These are phyloP conservation scores for Limnephilus marmoratus DNA, from an alignment of 2,888 invertebrate species.

Conservation along the genomic window DNA sequence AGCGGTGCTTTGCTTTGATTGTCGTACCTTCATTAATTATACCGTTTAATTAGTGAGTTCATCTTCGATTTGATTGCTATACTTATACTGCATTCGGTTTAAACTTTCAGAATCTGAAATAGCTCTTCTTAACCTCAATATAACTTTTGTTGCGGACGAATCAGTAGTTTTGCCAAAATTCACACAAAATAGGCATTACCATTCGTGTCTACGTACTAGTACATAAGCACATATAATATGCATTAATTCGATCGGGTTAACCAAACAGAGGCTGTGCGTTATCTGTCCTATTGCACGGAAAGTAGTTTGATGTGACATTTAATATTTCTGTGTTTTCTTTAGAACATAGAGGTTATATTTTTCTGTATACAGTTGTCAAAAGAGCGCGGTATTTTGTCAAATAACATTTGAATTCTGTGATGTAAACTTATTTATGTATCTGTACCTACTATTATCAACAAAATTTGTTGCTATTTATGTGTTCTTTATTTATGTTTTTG, in stretches of 20 bases:
- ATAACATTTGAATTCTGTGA: constrained; percentile 15
- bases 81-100: constrained; percentile 41
- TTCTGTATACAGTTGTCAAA: constrained; percentile 61
- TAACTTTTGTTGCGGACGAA: constrained; percentile 69
- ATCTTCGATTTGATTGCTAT: constrained; percentile 67
- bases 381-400: constrained; percentile 37
- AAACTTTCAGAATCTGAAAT: constrained; percentile 26
- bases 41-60: constrained; percentile 76
- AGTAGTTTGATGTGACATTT: constrained; percentile 56
- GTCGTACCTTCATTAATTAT: constrained; percentile 78
- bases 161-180: constrained; percentile 75
- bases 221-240: constrained; percentile 59
- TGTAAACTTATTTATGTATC: not conserved
- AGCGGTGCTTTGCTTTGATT: constrained; percentile 80
- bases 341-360: constrained; percentile 60
- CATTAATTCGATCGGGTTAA: constrained; percentile 61
- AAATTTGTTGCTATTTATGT: not conserved
- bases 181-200: constrained; percentile 78
- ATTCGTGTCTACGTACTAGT: constrained; percentile 72
- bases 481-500: not conserved
- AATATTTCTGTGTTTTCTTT: constrained; percentile 45
- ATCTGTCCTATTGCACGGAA: constrained; percentile 54
- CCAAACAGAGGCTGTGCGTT: constrained; percentile 59
- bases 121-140: constrained; percentile 61
- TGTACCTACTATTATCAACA: not conserved